phyloP scores from a whole-genome alignment of 1,140 invertebrate genomes.

The Drosophila triauraria region DNA sequence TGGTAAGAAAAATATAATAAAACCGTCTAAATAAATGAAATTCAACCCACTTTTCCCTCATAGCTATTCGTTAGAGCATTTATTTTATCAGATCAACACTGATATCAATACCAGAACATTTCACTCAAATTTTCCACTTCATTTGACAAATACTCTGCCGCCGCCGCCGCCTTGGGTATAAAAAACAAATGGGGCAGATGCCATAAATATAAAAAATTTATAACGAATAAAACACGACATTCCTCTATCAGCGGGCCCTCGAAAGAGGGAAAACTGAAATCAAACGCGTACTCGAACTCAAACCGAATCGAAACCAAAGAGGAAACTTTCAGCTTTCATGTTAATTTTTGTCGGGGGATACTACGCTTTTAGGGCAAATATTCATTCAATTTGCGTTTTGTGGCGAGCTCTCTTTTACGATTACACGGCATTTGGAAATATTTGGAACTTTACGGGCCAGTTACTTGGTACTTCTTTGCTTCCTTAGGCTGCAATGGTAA shows the following conservation, averaged over 20 bases:
- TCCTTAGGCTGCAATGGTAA: constrained; percentile 2
- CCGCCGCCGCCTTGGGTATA: constrained; percentile 24
- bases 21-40: neutral
- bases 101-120: neutral
- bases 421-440: constrained; percentile 66
- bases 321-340: constrained; percentile 25
- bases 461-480: constrained; percentile 22
- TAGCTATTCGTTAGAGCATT: too few relatives aligned
- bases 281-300: neutral
- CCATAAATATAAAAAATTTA: constrained; percentile 49
- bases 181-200: constrained; percentile 55
- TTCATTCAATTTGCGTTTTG: constrained; percentile 63
- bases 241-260: constrained; percentile 11
- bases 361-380: constrained; percentile 48
- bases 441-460: constrained; percentile 60
- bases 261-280: constrained; percentile 4
- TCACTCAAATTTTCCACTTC: constrained; percentile 20
- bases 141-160: constrained; percentile 20
- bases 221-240: constrained; percentile 25
- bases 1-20: neutral
- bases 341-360: constrained; percentile 40
- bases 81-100: neutral
- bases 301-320: neutral
- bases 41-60: neutral
- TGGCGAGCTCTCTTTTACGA: constrained; percentile 55